Evolutionary conservation across 2,797 vertebrate genomes (phyloP).

Genomic region (Ibycter americanus): DNA sequence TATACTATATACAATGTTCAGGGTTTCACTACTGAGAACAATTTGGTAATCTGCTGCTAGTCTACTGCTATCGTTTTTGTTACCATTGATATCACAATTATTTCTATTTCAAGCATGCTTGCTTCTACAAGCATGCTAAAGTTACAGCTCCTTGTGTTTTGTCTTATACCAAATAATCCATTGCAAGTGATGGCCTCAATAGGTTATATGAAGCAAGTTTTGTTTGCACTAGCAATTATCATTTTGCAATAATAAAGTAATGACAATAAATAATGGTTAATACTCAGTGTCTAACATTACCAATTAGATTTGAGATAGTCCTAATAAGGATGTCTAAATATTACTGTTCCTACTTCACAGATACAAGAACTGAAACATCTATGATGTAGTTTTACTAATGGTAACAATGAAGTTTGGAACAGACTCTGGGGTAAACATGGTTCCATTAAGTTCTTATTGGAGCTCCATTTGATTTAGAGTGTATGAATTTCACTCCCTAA

Average conservation of each 20-base stretch:
- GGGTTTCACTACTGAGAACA: background rate
- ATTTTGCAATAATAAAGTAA: background rate
- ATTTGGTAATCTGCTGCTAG: background rate
- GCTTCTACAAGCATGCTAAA: background rate
- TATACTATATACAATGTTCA: background rate
- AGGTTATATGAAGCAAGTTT: background rate
- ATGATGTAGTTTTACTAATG: background rate
- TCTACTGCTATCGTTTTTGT: background rate
- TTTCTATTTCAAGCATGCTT: slow-evolving; percentile 4
- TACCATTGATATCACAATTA: background rate
- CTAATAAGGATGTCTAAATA: background rate
- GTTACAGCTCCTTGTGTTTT: background rate
- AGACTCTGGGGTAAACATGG: background rate
- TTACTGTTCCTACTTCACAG: background rate
- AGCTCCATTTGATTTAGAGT: background rate
- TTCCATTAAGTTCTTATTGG: background rate
- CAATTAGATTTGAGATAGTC: background rate
- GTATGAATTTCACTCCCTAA: background rate
- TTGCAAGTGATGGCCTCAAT: background rate
- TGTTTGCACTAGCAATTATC: background rate
- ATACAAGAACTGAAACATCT: background rate
- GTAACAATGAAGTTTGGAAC: background rate
- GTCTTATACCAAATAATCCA: background rate
- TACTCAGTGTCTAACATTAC: background rate
- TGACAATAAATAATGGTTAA: background rate